These are phyloP conservation scores for Drosophila mimica DNA, from an alignment of 2,888 invertebrate species.

Conservation along the genomic window DNA sequence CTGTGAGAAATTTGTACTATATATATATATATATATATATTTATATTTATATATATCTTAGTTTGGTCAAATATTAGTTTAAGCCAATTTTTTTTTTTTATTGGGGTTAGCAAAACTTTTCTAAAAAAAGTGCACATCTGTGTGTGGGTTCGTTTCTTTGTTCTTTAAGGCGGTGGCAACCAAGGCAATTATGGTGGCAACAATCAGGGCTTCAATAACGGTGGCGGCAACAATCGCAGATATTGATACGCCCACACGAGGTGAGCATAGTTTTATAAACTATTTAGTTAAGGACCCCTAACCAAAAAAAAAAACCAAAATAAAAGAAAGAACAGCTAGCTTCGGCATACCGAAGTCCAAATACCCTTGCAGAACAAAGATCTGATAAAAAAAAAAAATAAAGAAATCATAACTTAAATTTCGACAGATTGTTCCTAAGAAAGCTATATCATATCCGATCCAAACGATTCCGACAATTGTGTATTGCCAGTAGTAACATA, in stretches of 20 bases:
- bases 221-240: slow-evolving; percentile 85
- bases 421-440: neutral
- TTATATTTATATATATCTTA: slow-evolving; percentile 52
- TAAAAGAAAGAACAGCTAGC: slow-evolving; percentile 15
- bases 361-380: slow-evolving; percentile 8
- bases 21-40: neutral
- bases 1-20: slow-evolving; percentile 57
- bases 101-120: slow-evolving; percentile 22
- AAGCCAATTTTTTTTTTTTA: slow-evolving; percentile 2
- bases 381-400: neutral
- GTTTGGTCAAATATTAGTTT: slow-evolving; percentile 6
- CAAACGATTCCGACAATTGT: neutral
- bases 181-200: slow-evolving; percentile 86
- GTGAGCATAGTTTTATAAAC: slow-evolving; percentile 55
- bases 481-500: neutral
- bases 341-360: slow-evolving; percentile 9
- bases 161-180: slow-evolving; percentile 84
- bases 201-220: slow-evolving; percentile 84
- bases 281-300: slow-evolving; percentile 60
- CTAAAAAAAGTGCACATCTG: slow-evolving; percentile 86
- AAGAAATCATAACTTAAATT: neutral
- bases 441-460: neutral
- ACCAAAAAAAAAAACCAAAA: slow-evolving; percentile 15
- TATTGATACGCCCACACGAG: slow-evolving; percentile 83
- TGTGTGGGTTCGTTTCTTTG: slow-evolving; percentile 89